Percentiles rank a stretch among this genome's conserved stretches.
These are phyloP conservation scores for Astropecten irregularis DNA, from an alignment of 53 echinoderm and acorn worm genomes.

Conservation along the genomic window DNA sequence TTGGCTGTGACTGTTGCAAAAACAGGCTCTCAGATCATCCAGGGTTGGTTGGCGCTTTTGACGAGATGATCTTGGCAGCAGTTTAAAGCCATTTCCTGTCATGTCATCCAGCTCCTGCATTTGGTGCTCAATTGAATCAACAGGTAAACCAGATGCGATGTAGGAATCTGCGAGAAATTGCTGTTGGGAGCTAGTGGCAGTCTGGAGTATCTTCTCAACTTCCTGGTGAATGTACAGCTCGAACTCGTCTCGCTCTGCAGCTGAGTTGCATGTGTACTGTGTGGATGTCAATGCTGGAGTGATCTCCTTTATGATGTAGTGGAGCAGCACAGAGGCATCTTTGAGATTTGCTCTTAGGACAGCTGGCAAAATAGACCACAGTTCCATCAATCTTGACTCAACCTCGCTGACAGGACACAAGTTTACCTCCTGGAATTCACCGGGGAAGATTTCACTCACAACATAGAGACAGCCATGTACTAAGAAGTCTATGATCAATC, in stretches of 20 bases:
- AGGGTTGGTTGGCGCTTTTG: constrained; percentile 14
- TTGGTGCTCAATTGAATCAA: neutral
- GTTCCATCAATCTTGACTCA: constrained; percentile 8
- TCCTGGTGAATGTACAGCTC: constrained; percentile 8
- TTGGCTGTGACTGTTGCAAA: constrained; percentile 20
- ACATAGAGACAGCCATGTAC: constrained; percentile 20
- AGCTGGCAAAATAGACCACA: constrained; percentile 24
- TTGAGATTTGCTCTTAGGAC: constrained; percentile 10
- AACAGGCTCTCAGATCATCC: constrained; percentile 31
- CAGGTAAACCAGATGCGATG: neutral
- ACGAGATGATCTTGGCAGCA: constrained; percentile 18
- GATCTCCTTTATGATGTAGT: constrained; percentile 30
- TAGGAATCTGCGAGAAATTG: constrained; percentile 22
- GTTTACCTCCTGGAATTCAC: neutral
- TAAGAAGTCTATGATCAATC: constrained; percentile 27
- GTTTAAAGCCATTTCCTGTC: neutral
- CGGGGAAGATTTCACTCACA: constrained; percentile 8
- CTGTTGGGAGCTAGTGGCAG: neutral
- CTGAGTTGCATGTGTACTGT: constrained; percentile 4
- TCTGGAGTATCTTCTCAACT: constrained; percentile 12
- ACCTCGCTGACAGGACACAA: neutral
- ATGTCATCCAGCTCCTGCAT: constrained; percentile 18
- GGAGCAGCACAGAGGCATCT: constrained; percentile 41
- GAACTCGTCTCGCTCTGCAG: neutral
- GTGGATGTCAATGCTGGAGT: neutral